Evolutionary conservation across 2,113 vertebrate species (phyloP).

Genomic region (mouse (Mus musculus)): DNA sequence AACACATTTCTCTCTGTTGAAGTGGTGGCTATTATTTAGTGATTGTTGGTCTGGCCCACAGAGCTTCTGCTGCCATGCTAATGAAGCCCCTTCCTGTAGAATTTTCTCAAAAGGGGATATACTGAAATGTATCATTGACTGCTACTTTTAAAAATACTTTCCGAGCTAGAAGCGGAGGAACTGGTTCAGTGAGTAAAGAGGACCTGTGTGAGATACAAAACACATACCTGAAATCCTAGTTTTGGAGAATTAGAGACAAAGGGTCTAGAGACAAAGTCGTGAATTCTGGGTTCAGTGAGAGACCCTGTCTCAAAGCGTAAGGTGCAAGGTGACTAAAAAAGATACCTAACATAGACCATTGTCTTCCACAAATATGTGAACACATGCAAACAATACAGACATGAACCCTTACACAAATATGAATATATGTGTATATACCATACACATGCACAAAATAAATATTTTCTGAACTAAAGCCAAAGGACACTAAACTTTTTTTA

Average conservation of each 20-base stretch:
- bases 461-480: constrained; percentile 43
- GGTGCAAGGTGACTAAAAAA: background rate
- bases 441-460: background rate
- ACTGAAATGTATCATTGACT: background rate
- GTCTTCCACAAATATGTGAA: background rate
- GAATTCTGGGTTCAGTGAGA: background rate
- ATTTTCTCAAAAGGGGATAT: background rate
- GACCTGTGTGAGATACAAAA: background rate
- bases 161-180: background rate
- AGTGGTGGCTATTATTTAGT: background rate
- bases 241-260: background rate
- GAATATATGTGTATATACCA: background rate
- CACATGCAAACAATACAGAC: background rate
- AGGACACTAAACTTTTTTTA: background rate
- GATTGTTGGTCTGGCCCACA: background rate
- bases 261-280: background rate
- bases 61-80: background rate
- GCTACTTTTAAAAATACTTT: background rate
- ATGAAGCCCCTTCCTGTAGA: background rate
- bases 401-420: background rate
- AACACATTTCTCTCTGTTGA: background rate
- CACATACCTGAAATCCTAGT: background rate
- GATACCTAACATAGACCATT: background rate
- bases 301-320: background rate
- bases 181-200: background rate